phyloP scores from a whole-genome alignment of 2,113 vertebrate species.

The Bubo blakistoni region DNA sequence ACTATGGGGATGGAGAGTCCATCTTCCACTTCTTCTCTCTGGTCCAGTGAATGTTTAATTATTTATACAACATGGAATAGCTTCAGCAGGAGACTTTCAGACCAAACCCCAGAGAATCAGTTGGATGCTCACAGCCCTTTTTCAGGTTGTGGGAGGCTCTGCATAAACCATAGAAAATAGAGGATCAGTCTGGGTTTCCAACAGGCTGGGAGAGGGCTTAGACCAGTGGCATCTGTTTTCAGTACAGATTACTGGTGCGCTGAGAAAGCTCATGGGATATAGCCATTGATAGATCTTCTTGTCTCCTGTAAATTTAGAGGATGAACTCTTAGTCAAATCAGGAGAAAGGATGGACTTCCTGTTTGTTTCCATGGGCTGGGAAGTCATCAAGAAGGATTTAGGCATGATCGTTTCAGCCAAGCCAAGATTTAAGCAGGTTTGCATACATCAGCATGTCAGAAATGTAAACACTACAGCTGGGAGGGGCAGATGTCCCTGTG shows the following conservation, averaged over 20 bases:
- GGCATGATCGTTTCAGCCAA: background rate
- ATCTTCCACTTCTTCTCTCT: background rate
- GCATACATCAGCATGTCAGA: background rate
- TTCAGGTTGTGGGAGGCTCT: background rate
- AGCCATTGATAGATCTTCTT: background rate
- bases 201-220: background rate
- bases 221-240: background rate
- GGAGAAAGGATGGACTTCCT: background rate
- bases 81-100: constrained; percentile 14
- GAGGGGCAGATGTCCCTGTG: background rate
- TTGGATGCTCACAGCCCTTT: background rate
- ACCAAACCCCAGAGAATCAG: background rate
- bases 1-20: background rate
- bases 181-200: background rate
- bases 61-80: constrained; percentile 13
- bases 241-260: background rate
- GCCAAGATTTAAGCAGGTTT: background rate
- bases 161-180: background rate
- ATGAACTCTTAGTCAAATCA: background rate
- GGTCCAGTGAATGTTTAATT: constrained; percentile 24
- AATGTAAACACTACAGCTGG: background rate
- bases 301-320: background rate
- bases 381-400: background rate
- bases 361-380: background rate
- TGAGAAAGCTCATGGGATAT: background rate